Base-by-base conservation (phyloP, 2,888 invertebrate species). In the Drosophila sordidula region DNA sequence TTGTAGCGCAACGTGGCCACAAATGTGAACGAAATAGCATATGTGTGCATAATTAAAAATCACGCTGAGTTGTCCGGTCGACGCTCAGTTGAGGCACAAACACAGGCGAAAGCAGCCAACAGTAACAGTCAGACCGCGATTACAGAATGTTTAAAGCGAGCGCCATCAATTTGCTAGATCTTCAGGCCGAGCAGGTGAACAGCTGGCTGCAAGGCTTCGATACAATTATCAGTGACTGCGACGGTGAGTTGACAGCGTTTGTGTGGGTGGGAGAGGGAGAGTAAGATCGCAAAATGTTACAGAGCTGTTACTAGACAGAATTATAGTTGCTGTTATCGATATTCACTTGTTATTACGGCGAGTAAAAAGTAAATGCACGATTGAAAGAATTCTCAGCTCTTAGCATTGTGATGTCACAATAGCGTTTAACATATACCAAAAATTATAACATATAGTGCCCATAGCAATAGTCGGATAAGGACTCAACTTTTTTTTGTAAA, bases 181-280 rank as follows among this genome's bases (percentile, higher is more conserved):
- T 94, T 14, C 88, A 93, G 3, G 93, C 93, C 87, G 93, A 93
- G 34, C 94, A 95, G 89, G 92, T 95, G 45, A 92, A 93, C 87
- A 93, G 93, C 62, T 95, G 95, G 92, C 80, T 97, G 34, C 93
- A 95, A 79, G 95, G 95, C 25, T 95, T 97, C 86, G 97, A 97
- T 88, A 95, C 95, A 36, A 95, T 97, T 71, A 92, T 98, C 80
- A 95, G 96, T 54, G 97, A 97, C 89, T 97, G 97, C 91, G 97
- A 97, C 93, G 97, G 97, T 95, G 92, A 93, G 92, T 89, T 55
- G 11, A n/a, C 3, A 9, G 6, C 1, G 16, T 22, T 8, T 3
- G 39, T 25, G 41, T 26, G 11, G n/a, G 39, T 11, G 29, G 6
- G 32, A n/a, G 57, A 22, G 34, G 5, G 11, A 12, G 18, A 18